Base-by-base conservation (phyloP, 2,113 vertebrate species). In the Brachypodius melanocephalos region DNA sequence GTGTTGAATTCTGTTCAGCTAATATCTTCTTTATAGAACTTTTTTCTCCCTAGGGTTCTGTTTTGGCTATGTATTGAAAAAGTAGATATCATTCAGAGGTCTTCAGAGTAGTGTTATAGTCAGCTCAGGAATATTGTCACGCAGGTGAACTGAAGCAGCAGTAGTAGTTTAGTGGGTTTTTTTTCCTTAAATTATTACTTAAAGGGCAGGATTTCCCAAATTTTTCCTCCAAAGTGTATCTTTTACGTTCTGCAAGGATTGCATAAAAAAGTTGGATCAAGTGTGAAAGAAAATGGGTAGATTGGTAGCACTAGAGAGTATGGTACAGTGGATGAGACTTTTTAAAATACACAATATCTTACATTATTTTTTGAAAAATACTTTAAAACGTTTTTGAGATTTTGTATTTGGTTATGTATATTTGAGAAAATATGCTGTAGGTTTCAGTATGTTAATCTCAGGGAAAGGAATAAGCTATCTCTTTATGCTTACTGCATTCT, bases 301-400 rank as follows among this genome's bases (percentile, higher is more conserved):
- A 28, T 43, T 40, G 13, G 26, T 90, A 75, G 28, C 28, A 38
- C 31, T 82, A 36, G 21, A 38, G 15, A 29, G 4, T 61, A 36
- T 52, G 43, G 7, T 63, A 8, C 12, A 59, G 24, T 26, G 8
- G 32, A n/a, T 52, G 22, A 66, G 22, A 4, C 6, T 45, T 48
- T 51, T 54, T 20, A 3, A 19, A 75, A 29, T 45, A 14, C 4
- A 16, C 10, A 32, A 10, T 73, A 51, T 55, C 13, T 32, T 78
- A 18, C 2, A 7, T 45, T 55, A 14, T 15, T 54, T 65, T 87
- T 86, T 46, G 8, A 62, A 71, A 88, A 74, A 57, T 8, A 20
- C 10, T 34, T 83, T 0, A 21, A 63, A 51, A 61, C 0, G 3
- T 36, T 86, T 83, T 31, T 1, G 1, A 13, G 10, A 9, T 9